Conservation (phyloP, 2,797 vertebrate genomes). For the Mus caroli region DNA sequence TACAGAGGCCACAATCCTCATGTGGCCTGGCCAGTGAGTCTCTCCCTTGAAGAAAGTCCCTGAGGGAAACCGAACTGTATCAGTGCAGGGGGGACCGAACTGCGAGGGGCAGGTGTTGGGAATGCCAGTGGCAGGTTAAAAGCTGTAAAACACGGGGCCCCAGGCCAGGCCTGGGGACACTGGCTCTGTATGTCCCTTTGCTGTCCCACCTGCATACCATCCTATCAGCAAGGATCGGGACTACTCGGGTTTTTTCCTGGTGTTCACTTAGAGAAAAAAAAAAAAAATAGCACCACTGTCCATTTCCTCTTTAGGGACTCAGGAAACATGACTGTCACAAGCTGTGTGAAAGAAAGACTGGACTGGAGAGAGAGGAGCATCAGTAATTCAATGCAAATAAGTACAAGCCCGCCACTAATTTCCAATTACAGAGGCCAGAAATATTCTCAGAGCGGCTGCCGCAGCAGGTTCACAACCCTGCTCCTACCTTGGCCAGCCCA, state of each 20-base stretch:
- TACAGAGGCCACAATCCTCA: not conserved
- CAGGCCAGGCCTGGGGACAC: not conserved
- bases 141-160: not conserved
- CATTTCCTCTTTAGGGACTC: not conserved
- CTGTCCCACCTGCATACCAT: not conserved
- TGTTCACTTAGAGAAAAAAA: not conserved
- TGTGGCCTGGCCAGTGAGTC: not conserved
- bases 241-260: not conserved
- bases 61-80: conserved; percentile 23
- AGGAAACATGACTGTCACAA: not conserved
- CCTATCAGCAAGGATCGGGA: not conserved
- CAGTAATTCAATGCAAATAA: not conserved
- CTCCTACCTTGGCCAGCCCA: conserved; percentile 94
- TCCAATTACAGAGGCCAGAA: conserved; percentile 16
- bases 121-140: not conserved
- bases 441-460: not conserved
- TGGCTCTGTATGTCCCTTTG: not conserved
- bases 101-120: not conserved
- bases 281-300: not conserved
- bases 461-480: not conserved
- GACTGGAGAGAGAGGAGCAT: not conserved
- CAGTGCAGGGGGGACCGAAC: not conserved
- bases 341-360: not conserved
- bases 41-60: not conserved
- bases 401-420: not conserved